Base-by-base conservation (phyloP, 92 coral and sea anemone genomes). In the Nematostella vectensis region DNA sequence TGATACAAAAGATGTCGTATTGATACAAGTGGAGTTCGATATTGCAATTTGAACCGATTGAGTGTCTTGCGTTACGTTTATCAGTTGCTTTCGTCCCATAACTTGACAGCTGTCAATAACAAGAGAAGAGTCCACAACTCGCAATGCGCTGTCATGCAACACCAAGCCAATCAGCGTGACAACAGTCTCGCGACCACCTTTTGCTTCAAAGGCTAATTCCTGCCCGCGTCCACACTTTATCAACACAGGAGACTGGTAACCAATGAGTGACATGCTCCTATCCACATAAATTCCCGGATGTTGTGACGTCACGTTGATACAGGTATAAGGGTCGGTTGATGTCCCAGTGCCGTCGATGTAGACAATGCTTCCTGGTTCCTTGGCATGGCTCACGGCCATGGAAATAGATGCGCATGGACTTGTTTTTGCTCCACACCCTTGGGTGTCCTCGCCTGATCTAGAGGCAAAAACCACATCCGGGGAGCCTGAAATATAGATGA, bases 311-410 rank as follows among this genome's bases (percentile, higher is more conserved):
- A 58, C 11, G 3, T 39, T 21, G 21, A 36, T 38, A 31, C 75
- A 71, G 17, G 60, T 13, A 31, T 59, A 78, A 0, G 70, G 62
- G 13, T 43, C 27, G 8, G 27, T 28, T 29, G 64, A 39, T 20
- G 78, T 64, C 18, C 65, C 74, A 44, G 74, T 54, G 17, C 84
- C 74, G 26, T 78, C 69, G 1, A 78, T 58, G 44, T 52, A 64
- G 36, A 78, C 64, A 19, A 44, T 39, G 11, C 66, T 55, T 8
- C 47, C 57, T 19, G 40, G 4, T 37, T 37, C 18, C 39, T 50
- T 25, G 2, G 69, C 66, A 25, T 29, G 68, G 31, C 37, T 58
- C 15, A 77, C 63, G 6, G 72, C 83, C 31, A 48, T 52, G 11
- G 39, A 55, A 4, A 77, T 69, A 11, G 83, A 33, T 52, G 57